phyloP scores from a whole-genome alignment of 2,113 vertebrate genomes.

The Laterallus jamaicensis region DNA sequence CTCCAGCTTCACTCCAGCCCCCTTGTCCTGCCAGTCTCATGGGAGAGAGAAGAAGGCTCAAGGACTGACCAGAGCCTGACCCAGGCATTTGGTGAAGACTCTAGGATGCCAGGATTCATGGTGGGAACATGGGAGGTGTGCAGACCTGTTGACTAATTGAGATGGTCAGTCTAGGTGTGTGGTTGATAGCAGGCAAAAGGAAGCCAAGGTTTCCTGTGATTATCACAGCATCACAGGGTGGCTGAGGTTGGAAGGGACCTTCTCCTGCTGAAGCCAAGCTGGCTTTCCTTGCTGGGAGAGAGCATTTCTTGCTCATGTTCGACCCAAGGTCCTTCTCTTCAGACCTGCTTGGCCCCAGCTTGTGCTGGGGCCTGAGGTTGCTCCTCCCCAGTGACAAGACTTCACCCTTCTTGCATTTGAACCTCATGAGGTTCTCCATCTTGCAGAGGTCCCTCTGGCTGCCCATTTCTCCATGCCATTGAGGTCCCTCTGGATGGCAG shows the following conservation, averaged over 20 bases:
- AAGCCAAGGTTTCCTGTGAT: not conserved
- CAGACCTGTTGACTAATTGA: not conserved
- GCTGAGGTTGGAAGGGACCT: not conserved
- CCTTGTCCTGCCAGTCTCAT: too few relatives aligned
- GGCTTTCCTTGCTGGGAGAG: not conserved
- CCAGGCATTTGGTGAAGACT: not conserved
- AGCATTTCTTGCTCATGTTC: accelerated
- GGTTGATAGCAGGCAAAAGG: not conserved
- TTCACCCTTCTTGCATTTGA: not conserved
- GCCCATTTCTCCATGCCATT: not conserved
- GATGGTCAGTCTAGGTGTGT: accelerated
- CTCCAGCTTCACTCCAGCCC: too few relatives aligned
- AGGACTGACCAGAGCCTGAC: not conserved
- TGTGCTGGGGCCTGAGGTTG: not conserved
- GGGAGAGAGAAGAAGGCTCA: not conserved
- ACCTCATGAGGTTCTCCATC: not conserved
- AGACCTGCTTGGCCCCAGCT: not conserved
- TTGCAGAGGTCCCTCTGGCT: not conserved
- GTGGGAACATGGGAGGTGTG: not conserved
- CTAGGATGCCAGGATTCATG: not conserved
- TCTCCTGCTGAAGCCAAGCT: not conserved
- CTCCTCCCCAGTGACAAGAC: not conserved
- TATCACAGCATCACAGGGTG: not conserved
- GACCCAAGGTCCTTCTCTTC: not conserved
- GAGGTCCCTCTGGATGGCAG: not conserved